A percentile compares a stretch with the other conserved stretches of the same genome.
phyloP scores from a whole-genome alignment of 1,140 invertebrate genomes.

The Drosophila sechellia region DNA sequence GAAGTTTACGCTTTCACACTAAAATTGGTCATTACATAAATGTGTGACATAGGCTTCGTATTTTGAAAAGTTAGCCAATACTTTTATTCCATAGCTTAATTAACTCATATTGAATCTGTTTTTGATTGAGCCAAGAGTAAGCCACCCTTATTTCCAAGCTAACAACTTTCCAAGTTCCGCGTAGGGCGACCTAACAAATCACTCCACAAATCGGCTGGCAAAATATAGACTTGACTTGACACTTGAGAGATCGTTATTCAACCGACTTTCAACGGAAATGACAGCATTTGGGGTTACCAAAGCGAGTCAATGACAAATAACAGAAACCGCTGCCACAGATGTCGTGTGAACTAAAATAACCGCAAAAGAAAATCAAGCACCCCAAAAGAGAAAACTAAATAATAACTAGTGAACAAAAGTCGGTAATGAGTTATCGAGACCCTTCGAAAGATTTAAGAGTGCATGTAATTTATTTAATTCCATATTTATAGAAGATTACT shows the following conservation, averaged over 20 bases:
- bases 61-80: too few species aligned
- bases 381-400: conserved; percentile 27
- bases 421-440: conserved; percentile 39
- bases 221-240: conserved; percentile 35
- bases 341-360: conserved; percentile 55
- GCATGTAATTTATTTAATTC: conserved; percentile 40
- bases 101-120: background rate
- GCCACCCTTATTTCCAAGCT: background rate
- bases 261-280: conserved; percentile 72
- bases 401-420: conserved; percentile 34
- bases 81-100: background rate
- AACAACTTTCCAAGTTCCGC: conserved; percentile 11
- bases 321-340: conserved; percentile 58
- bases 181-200: conserved; percentile 24
- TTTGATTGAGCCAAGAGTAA: background rate
- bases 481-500: conserved; percentile 52
- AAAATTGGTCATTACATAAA: background rate
- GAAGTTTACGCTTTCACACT: background rate
- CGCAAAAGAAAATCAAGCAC: conserved; percentile 11
- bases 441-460: conserved; percentile 9
- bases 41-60: background rate
- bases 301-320: conserved; percentile 55
- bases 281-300: conserved; percentile 64
- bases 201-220: conserved; percentile 17
- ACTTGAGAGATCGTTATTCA: conserved; percentile 47